Evolutionary conservation across 2,113 vertebrate species (phyloP), one percentile per base, ranked within the genome.

Genomic region (Colinus virginianus): DNA sequence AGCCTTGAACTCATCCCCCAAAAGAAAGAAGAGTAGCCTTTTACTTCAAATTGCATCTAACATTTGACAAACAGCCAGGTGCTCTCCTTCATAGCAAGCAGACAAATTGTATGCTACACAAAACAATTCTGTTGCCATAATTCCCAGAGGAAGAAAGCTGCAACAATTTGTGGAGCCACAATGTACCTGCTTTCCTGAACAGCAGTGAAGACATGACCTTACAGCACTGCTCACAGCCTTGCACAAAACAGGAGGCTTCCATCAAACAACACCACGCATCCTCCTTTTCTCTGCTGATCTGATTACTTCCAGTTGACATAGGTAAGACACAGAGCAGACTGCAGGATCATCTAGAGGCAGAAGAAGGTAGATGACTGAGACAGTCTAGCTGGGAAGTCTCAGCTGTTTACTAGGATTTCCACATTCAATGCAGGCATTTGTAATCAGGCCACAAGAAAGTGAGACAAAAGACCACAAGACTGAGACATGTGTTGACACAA

Each of bases 241-340:
- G 8, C 28, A 8, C 18, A 46, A 42, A n/a, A 59, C 20, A 3
- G 11, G 23, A 66, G 9, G 28, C 10, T 38, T 72, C 53, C 7
- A 8, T 11, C 5, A 1, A 38, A 20, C 45, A 16, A 6, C 53
- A 1, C 30, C 4, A 1, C 43, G 9, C 20, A 3, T 7, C 46
- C 12, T 9, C 46, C 28, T 40, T 48, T 7, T 12, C 6, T 26
- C 42, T 48, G 6, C 51, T 23, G 59, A 23, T 40, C n/a, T 25
- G 12, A 25, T 18, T 19, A 26, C 25, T 22, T 23, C 20, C 1
- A n/a, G 26, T 0, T 34, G 28, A 8, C 8, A 0, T 2, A 10
- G 42, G 46, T 43, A 2, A 3, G 55, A 53, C 38, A 30, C 13
- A 10, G 46, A 42, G 22, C 8, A n/a, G 38, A n/a, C 48, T 62